Conservation (phyloP, 2,797 vertebrate genomes). For the Perodicticus potto region DNA sequence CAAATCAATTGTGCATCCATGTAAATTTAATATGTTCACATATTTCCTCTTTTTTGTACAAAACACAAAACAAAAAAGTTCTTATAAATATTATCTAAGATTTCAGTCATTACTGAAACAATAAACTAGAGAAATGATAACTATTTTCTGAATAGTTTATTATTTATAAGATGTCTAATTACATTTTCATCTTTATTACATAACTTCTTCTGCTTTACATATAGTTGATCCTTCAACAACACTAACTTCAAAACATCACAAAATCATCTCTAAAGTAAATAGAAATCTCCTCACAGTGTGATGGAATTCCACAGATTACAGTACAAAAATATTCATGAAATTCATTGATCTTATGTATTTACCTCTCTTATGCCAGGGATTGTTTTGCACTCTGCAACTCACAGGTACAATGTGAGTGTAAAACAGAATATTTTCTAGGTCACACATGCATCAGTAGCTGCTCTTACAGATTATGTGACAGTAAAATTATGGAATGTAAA, state of each 20-base stretch:
- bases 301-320: not conserved
- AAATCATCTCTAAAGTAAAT: constrained; percentile 24
- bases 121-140: not conserved
- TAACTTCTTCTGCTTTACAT: not conserved
- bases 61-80: not conserved
- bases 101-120: not conserved
- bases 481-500: not conserved
- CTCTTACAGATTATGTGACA: not conserved
- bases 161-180: not conserved
- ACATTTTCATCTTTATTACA: not conserved
- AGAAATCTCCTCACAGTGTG: not conserved
- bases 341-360: not conserved
- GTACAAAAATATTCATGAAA: constrained; percentile 31
- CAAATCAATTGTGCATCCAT: not conserved
- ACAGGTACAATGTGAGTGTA: not conserved
- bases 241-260: not conserved
- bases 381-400: not conserved
- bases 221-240: not conserved
- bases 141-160: not conserved
- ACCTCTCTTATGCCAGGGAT: not conserved
- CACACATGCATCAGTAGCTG: not conserved
- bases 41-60: not conserved
- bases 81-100: not conserved
- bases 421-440: constrained; percentile 34
- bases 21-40: not conserved